These are phyloP conservation scores for Hipposideros armiger DNA, from an alignment of 2,113 vertebrate species.

Conservation along the genomic window DNA sequence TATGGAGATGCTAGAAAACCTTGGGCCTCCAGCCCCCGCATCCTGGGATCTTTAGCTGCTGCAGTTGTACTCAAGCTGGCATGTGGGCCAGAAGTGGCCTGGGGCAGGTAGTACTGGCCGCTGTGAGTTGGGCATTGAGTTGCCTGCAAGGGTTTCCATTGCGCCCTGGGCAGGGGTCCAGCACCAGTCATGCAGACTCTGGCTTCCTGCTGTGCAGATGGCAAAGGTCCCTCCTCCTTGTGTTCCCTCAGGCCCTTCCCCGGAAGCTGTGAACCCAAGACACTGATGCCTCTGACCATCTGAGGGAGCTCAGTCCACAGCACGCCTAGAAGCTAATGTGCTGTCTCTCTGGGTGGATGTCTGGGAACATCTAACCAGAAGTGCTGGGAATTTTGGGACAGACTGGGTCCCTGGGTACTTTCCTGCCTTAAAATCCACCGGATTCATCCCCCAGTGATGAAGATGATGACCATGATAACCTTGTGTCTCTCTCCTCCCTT, in stretches of 20 bases:
- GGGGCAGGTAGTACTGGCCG: fast-evolving
- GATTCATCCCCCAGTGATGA: not conserved
- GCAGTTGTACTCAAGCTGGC: not conserved
- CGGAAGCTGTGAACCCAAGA: not conserved
- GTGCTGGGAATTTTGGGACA: not conserved
- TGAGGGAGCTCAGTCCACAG: not conserved
- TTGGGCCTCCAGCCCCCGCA: not conserved
- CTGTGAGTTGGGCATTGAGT: not conserved
- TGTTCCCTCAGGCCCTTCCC: not conserved
- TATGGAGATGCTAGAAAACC: not conserved
- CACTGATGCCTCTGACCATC: too few species aligned
- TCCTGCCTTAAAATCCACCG: not conserved
- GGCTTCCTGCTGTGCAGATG: not conserved
- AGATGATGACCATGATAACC: not conserved
- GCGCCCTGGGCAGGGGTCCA: not conserved
- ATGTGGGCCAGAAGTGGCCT: not conserved
- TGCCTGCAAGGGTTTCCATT: too few species aligned
- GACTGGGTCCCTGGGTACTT: not conserved
- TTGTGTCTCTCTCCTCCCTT: not conserved
- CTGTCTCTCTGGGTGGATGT: not conserved
- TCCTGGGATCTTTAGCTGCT: not conserved
- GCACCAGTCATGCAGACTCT: not conserved
- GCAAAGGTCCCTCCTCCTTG: not conserved
- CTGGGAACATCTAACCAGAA: not conserved
- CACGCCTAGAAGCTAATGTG: not conserved